Base-by-base conservation (phyloP, 2,113 vertebrate genomes). In the Scophthalmus maximus region DNA sequence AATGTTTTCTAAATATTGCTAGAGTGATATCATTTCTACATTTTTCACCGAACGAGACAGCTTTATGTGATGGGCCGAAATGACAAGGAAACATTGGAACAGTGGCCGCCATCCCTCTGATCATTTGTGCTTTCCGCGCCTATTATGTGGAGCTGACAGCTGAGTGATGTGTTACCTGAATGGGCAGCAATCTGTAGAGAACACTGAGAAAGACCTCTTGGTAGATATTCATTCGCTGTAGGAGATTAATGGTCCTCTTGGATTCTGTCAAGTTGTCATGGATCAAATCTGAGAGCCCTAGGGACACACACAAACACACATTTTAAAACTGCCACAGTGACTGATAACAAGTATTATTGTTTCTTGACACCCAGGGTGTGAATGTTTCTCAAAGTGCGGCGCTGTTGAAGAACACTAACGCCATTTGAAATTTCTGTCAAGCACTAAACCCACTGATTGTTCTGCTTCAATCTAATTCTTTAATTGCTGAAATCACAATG, bases 141-240 rank as follows among this genome's bases (percentile, higher is more conserved):
- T 18, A 8, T n/a, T 56, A 49, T 64, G 6, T 57, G 36, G 1
- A 50, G 59, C 23, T 46, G 65, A 68, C 59, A 52, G 62, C 30
- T 59, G 57, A 66, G 74, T 52, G 46, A 42, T 67, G 59, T 32
- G 36, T 76, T 79, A 99, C 97, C 96, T 98, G 95, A 78, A 99
- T 89, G 70, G 96, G 96, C 57, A 99, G 90, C 82, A 92, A 73
- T 91, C 94, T 94, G 91, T 98, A 99, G 61, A 98, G 93, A 81
- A 96, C 83, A 67, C 95, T 94, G 87, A 99, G 96, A 70, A 98
- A 92, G 83, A 99, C 96, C 84, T 99, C 97, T 82, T 99, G 97
- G 93, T 99, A 99, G 91, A 98, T 95, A 92, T 99, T 99, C 96
- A 99, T 99, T 81, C 96, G 93, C 83, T 97, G 95, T 66, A 99